Percentiles rank a stretch among this genome's conserved stretches.
Conservation (phyloP, 2,797 vertebrate species). For the Jordanella pulchra region DNA sequence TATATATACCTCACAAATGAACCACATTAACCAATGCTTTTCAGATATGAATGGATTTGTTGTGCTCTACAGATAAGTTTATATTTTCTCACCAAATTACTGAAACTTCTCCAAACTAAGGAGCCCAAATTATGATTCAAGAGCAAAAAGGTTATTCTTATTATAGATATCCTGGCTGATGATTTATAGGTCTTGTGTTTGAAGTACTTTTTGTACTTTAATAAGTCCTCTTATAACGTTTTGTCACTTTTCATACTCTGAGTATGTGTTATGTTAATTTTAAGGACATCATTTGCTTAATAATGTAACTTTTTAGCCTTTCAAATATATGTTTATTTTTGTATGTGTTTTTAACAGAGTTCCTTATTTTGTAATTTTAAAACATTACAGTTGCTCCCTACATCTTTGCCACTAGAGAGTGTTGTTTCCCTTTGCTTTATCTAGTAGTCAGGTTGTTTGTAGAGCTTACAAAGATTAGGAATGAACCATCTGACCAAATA, state of each 20-base stretch:
- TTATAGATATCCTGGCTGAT: neutral
- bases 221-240: neutral
- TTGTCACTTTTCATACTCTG: neutral
- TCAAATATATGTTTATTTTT: neutral
- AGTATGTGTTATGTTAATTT: neutral
- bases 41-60: neutral
- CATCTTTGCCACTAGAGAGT: slow-evolving; percentile 11
- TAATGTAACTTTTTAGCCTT: neutral
- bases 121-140: neutral
- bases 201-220: neutral
- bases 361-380: neutral
- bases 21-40: neutral
- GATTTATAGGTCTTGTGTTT: neutral
- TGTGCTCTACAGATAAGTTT: neutral
- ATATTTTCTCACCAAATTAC: neutral
- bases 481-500: neutral
- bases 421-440: neutral
- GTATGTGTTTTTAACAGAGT: neutral
- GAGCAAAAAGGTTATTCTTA: neutral
- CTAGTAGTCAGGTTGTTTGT: neutral
- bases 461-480: neutral
- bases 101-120: neutral
- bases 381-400: neutral
- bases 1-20: neutral
- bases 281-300: too few relatives aligned